phyloP scores from a whole-genome alignment of 1,140 invertebrate genomes.

The Trichoplusia ni region DNA sequence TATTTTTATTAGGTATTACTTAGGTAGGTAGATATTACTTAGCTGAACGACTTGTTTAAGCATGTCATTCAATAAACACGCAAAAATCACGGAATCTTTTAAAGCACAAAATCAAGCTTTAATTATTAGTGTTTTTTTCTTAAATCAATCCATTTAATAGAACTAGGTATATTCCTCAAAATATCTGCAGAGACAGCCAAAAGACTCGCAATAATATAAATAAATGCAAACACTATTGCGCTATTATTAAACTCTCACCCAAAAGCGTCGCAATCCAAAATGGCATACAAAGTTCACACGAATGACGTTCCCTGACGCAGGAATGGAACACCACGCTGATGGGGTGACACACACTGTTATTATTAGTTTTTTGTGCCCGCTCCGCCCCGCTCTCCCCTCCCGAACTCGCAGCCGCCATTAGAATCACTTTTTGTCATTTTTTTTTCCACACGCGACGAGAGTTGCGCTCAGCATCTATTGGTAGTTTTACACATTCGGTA shows the following conservation, averaged over 20 bases:
- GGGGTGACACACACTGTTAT: constrained; percentile 77
- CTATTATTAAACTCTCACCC: constrained; percentile 23
- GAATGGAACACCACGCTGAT: constrained; percentile 61
- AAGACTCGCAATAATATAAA: neutral
- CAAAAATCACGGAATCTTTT: too few species aligned
- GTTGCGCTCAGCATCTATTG: constrained; percentile 37
- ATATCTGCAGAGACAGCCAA: constrained; percentile 10
- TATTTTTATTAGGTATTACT: too few species aligned
- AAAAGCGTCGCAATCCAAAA: constrained; percentile 55
- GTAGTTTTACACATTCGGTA: too few species aligned
- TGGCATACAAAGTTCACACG: constrained; percentile 63
- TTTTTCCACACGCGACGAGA: constrained; percentile 49
- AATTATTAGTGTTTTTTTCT: too few species aligned
- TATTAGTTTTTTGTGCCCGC: constrained; percentile 79
- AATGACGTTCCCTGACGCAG: constrained; percentile 55
- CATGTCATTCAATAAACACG: too few species aligned
- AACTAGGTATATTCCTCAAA: too few species aligned
- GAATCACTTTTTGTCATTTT: constrained; percentile 67
- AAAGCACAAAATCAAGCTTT: too few species aligned
- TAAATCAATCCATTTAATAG: too few species aligned
- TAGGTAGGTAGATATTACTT: too few species aligned
- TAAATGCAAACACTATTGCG: constrained; percentile 15
- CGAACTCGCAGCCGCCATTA: constrained; percentile 61
- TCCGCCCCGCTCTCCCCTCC: constrained; percentile 50
- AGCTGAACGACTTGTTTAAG: too few species aligned